Evolutionary conservation across 53 echinoderm and acorn worm genomes (phyloP), one percentile per base, ranked within the genome.

Genomic region (Arbacia lixula): DNA sequence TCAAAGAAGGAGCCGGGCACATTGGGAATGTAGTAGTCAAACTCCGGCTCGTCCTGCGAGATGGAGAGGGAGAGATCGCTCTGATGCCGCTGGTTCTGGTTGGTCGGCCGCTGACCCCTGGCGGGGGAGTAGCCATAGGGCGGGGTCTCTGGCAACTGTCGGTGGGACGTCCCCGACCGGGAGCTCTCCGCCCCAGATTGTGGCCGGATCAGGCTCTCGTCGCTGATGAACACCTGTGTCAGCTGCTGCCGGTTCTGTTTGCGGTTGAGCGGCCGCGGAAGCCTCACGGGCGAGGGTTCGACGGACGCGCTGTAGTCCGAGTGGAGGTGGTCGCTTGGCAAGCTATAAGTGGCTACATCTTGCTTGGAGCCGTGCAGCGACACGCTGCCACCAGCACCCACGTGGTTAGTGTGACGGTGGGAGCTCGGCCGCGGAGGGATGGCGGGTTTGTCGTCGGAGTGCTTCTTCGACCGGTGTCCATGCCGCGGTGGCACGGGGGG

Each of bases 181-280:
- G 95, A 89, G 56, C 95, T 95, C 81, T 93, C 91, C 29, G 86
- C 37, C 36, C 87, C 91, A 22, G 91, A 91, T 33, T 57, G 72
- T 21, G 83, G 69, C 57, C 88, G 91, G 53, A 92, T 86, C 16
- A 95, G 76, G 55, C 93, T 93, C 53, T 95, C 96, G 71, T 95
- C 96, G 71, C 96, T 95, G n/a, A 95, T 88, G 65, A 93, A 95
- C 20, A 95, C 96, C 27, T 91, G 91, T 56, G 91, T 95, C 37
- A 89, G 63, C 40, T 87, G 85, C 49, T 93, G 89, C 53, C 77
- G 81, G 43, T 93, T 91, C 64, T 93, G 91, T 54, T 89, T 93
- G 31, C 84, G 91, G 51, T 91, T 86, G 24, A 95, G 87, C 53
- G 89, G 89, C 66, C 89, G 66, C 4, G 89, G 89, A 26, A 90